phyloP scores from a whole-genome alignment of 2,797 vertebrate genomes.

The Heterohyrax brucei region DNA sequence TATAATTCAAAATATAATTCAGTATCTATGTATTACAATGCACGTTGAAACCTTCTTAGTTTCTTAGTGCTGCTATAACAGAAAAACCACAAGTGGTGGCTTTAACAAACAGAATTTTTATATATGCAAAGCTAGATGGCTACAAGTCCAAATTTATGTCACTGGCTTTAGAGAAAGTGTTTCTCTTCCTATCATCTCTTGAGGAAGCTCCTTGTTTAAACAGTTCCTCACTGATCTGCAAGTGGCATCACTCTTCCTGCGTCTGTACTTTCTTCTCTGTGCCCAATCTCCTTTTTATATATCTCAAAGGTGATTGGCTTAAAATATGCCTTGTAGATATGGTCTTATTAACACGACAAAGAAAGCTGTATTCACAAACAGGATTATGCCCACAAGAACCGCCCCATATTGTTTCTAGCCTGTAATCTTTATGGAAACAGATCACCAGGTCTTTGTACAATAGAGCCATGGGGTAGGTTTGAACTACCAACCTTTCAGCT shows the following conservation, averaged over 20 bases:
- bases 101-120: not conserved
- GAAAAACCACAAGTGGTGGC: not conserved
- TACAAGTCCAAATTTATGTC: not conserved
- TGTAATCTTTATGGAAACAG: not conserved
- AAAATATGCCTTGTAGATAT: not conserved
- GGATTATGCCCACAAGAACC: not conserved
- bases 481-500: not conserved
- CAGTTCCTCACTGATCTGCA: not conserved
- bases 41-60: not conserved
- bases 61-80: not conserved
- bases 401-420: not conserved
- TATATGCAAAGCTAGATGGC: not conserved
- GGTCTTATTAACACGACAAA: not conserved
- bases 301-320: not conserved
- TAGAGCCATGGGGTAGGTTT: not conserved
- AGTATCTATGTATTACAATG: not conserved
- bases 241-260: not conserved
- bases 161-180: not conserved
- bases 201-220: not conserved
- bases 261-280: not conserved
- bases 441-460: not conserved
- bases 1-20: slow-evolving; percentile 40
- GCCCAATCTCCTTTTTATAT: not conserved
- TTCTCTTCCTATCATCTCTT: not conserved
- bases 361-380: not conserved